phyloP scores from a whole-genome alignment of 2,113 vertebrate genomes.

The Sapajus apella region DNA sequence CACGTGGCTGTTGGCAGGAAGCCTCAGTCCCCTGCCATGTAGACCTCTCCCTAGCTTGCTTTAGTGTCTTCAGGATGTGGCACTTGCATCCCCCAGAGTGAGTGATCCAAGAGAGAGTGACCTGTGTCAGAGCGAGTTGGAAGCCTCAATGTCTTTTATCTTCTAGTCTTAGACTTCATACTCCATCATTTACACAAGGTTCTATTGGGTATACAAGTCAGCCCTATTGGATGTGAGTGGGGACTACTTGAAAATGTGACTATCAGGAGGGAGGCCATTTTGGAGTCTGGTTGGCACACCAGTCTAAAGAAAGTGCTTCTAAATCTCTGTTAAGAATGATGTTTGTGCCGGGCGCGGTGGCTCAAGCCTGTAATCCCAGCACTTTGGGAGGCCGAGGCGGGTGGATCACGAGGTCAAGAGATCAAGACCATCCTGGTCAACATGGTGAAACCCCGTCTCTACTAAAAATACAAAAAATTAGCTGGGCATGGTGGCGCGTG shows the following conservation, averaged over 20 bases:
- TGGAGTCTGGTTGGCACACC: background rate
- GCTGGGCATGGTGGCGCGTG: too few relatives aligned
- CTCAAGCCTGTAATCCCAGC: too few relatives aligned
- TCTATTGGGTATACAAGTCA: background rate
- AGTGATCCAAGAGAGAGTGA: background rate
- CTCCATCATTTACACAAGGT: background rate
- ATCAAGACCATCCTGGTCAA: too few relatives aligned
- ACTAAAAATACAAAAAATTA: too few relatives aligned
- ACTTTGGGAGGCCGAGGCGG: too few relatives aligned
- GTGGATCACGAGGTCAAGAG: too few relatives aligned
- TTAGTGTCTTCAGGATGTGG: background rate
- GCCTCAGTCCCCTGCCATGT: background rate
- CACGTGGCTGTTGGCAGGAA: background rate
- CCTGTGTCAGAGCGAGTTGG: background rate
- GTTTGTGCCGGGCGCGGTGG: too few relatives aligned
- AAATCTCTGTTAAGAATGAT: background rate
- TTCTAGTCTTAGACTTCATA: background rate
- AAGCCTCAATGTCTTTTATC: background rate
- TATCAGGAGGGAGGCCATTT: background rate
- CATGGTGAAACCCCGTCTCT: too few relatives aligned
- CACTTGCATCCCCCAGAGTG: background rate
- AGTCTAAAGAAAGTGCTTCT: background rate
- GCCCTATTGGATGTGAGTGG: too few relatives aligned
- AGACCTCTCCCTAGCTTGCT: background rate
- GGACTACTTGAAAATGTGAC: background rate